Conservation (phyloP, 1,140 invertebrate species). For the Drosophila auraria region DNA sequence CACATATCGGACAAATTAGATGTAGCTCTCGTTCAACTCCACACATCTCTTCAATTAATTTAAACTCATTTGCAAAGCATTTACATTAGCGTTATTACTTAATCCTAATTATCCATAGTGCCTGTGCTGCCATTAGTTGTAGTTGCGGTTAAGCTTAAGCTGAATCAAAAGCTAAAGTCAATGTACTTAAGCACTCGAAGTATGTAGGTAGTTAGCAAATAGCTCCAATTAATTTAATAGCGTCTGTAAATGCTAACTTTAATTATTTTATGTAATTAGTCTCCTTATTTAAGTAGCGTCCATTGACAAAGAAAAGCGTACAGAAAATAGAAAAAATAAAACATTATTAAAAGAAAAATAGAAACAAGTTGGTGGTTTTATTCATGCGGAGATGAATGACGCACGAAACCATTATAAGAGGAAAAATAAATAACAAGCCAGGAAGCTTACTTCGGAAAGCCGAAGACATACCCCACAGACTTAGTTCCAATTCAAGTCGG, state of each 20-base stretch:
- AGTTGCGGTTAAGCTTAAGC: slow-evolving; percentile 43
- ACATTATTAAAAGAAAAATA: not conserved
- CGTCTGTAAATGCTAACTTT: slow-evolving; percentile 24
- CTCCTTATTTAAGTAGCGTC: slow-evolving; percentile 27
- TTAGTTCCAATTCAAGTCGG: no score
- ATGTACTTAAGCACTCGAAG: slow-evolving; percentile 73
- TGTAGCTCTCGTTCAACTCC: slow-evolving; percentile 38
- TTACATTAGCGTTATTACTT: slow-evolving; percentile 51
- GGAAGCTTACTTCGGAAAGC: no score
- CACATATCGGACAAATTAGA: slow-evolving; percentile 67
- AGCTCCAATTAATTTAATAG: slow-evolving; percentile 42
- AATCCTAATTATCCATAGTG: slow-evolving; percentile 42
- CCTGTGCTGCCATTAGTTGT: slow-evolving; percentile 69
- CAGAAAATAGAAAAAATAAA: slow-evolving; percentile 34
- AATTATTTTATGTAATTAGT: slow-evolving; percentile 20
- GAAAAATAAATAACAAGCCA: no score
- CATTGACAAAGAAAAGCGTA: slow-evolving; percentile 13
- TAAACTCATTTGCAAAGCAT: slow-evolving; percentile 67
- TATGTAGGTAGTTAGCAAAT: slow-evolving; percentile 61
- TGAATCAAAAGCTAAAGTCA: slow-evolving; percentile 43
- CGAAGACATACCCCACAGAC: no score
- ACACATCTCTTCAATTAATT: slow-evolving; percentile 57
- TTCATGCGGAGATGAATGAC: no score
- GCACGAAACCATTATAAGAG: no score
- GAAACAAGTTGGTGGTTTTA: not conserved